A percentile compares a stretch with the other conserved stretches of the same genome.
phyloP scores from a whole-genome alignment of 2,888 invertebrate genomes.

The Plagodis dolabraria region DNA sequence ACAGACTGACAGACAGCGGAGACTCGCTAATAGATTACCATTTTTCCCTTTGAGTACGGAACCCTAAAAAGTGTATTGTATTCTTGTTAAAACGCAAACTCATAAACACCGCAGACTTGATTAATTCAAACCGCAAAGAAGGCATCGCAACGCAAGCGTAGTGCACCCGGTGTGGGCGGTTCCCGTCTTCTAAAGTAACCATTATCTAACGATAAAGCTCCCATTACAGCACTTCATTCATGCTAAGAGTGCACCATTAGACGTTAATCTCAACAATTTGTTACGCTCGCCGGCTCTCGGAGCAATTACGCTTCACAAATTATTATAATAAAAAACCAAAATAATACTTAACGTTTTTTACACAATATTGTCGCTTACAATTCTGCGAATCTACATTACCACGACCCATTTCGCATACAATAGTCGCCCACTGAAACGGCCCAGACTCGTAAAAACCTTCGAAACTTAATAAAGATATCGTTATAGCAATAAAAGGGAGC shows the following conservation, averaged over 20 bases:
- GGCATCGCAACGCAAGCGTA: slow-evolving; percentile 8
- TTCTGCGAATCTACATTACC: slow-evolving; percentile 38
- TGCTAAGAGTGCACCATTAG: slow-evolving; percentile 65
- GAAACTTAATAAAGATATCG: slow-evolving; percentile 71
- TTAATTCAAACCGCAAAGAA: slow-evolving; percentile 8
- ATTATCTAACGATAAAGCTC: slow-evolving; percentile 66
- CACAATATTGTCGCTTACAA: slow-evolving; percentile 24
- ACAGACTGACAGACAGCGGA: too few relatives aligned
- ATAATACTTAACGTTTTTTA: slow-evolving; percentile 16
- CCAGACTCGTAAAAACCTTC: slow-evolving; percentile 52
- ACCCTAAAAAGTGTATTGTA: too few relatives aligned
- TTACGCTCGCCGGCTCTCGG: slow-evolving; percentile 48
- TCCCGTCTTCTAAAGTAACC: slow-evolving; percentile 51
- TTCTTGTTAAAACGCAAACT: too few relatives aligned
- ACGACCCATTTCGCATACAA: slow-evolving; percentile 46
- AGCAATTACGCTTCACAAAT: slow-evolving; percentile 46
- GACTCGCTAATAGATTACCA: too few relatives aligned
- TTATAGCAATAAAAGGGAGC: slow-evolving; percentile 66
- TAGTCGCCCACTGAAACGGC: slow-evolving; percentile 40
- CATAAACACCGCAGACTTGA: background rate
- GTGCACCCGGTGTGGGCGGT: slow-evolving; percentile 48
- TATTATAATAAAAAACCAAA: slow-evolving; percentile 31
- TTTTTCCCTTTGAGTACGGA: too few relatives aligned
- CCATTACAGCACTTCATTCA: slow-evolving; percentile 70
- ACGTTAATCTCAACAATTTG: slow-evolving; percentile 65